A percentile compares a stretch with the other conserved stretches of the same genome.
These are phyloP conservation scores for Bombus pascuorum DNA, from an alignment of 1,140 invertebrate genomes.

Conservation along the genomic window DNA sequence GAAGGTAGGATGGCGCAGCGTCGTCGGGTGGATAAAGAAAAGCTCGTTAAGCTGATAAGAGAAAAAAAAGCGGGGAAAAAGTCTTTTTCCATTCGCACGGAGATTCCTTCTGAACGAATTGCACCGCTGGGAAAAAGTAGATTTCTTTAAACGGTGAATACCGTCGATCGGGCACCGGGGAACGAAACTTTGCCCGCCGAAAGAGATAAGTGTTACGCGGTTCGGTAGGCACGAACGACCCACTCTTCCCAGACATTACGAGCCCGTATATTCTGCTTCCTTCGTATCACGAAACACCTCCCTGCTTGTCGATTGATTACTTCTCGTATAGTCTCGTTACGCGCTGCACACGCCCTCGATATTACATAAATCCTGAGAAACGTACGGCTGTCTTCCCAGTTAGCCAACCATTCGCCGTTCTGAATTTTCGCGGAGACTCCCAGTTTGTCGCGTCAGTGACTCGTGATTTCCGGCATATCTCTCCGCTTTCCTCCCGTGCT, in stretches of 20 bases:
- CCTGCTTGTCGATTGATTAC: background rate
- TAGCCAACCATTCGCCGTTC: background rate
- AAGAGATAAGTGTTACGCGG: conserved; percentile 56
- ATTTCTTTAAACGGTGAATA: conserved; percentile 58
- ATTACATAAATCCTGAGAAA: background rate
- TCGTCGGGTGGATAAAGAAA: conserved; percentile 47
- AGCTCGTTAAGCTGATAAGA: conserved; percentile 65
- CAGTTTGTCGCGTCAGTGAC: conserved; percentile 4
- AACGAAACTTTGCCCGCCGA: conserved; percentile 41
- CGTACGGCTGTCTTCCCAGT: background rate
- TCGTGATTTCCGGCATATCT: background rate
- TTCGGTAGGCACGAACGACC: conserved; percentile 46
- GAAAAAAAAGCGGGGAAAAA: conserved; percentile 27
- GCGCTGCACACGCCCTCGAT: background rate
- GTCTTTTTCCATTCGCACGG: conserved; percentile 55
- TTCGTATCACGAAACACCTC: conserved; percentile 20
- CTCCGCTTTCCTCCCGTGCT: too few species aligned
- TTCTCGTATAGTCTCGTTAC: conserved; percentile 1
- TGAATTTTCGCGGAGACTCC: background rate
- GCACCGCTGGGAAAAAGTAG: conserved; percentile 38
- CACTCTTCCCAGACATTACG: conserved; percentile 6
- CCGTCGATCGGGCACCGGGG: conserved; percentile 42
- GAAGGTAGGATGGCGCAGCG: background rate
- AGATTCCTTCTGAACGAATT: conserved; percentile 54
- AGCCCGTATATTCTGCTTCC: conserved; percentile 12